phyloP scores from a whole-genome alignment of 2,113 vertebrate species.

The Tragulus kanchil region DNA sequence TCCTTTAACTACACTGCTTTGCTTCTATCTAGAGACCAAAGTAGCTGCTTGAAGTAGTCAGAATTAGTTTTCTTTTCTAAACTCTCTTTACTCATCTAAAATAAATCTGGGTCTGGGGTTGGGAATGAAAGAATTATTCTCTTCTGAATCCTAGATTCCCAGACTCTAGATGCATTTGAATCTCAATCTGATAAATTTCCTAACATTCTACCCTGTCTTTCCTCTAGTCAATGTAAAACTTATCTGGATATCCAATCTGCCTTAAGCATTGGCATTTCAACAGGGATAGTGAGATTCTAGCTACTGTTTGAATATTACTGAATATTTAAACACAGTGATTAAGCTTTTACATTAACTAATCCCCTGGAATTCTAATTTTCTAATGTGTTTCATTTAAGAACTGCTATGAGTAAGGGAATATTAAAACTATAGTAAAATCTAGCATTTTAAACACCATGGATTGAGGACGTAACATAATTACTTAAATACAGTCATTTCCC shows the following conservation, averaged over 20 bases:
- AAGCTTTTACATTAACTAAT: neutral
- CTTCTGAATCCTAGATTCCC: too few species aligned
- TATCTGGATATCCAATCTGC: neutral
- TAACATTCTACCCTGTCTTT: neutral
- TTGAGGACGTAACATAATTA: slow-evolving; percentile 34
- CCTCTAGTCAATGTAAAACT: neutral
- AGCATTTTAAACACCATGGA: slow-evolving; percentile 47
- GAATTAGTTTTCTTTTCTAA: neutral
- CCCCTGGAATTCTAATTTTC: slow-evolving; percentile 38
- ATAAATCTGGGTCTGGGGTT: neutral
- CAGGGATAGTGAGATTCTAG: neutral
- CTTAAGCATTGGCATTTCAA: neutral
- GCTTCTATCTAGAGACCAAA: slow-evolving; percentile 16
- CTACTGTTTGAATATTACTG: neutral
- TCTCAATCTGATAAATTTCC: neutral
- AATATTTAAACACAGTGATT: neutral
- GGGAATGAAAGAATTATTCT: neutral
- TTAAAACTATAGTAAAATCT: slow-evolving; percentile 33
- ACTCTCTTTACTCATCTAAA: slow-evolving; percentile 22
- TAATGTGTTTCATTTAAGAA: slow-evolving; percentile 25
- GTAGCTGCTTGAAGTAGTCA: neutral
- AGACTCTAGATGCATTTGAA: neutral
- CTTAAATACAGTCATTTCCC: slow-evolving; percentile 25
- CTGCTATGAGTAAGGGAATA: neutral
- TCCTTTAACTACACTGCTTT: neutral